A percentile compares a stretch with the other conserved stretches of the same genome.
These are phyloP conservation scores for Pollenia amentaria DNA, from an alignment of 2,888 invertebrate species.

Conservation along the genomic window DNA sequence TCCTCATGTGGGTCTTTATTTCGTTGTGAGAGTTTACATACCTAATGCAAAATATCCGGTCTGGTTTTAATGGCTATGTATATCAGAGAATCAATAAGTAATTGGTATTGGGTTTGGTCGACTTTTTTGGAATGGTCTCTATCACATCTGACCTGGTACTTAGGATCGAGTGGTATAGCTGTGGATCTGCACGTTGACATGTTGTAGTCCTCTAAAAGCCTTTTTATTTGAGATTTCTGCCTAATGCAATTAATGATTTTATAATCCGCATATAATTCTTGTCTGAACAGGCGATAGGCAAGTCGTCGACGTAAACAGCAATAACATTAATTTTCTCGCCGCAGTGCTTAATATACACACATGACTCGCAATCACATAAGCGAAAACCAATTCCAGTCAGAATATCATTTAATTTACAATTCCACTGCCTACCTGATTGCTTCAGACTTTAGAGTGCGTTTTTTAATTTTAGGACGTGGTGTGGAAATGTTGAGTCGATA, in stretches of 20 bases:
- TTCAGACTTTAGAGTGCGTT: slow-evolving; percentile 74
- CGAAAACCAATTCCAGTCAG: slow-evolving; percentile 63
- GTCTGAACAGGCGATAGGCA: slow-evolving; percentile 53
- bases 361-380: slow-evolving; percentile 28
- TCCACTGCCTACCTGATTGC: slow-evolving; percentile 73
- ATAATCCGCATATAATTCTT: not conserved
- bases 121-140: slow-evolving; percentile 2
- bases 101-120: slow-evolving; percentile 18
- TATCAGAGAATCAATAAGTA: slow-evolving; percentile 24
- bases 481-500: slow-evolving; percentile 34
- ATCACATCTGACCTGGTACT: slow-evolving; percentile 24
- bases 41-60: slow-evolving; percentile 30
- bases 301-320: slow-evolving; percentile 66
- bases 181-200: slow-evolving; percentile 49
- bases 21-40: slow-evolving; percentile 3
- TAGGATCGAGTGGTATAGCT: slow-evolving; percentile 42
- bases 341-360: slow-evolving; percentile 32
- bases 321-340: slow-evolving; percentile 41
- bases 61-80: slow-evolving; percentile 38
- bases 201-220: slow-evolving; percentile 23
- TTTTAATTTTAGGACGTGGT: slow-evolving; percentile 56
- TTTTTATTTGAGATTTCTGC: slow-evolving; percentile 24
- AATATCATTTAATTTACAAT: slow-evolving; percentile 61
- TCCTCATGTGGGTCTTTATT: slow-evolving; percentile 31
- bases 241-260: no score